These are phyloP conservation scores for Drosophila willistoni DNA, from an alignment of 1,140 invertebrate genomes.

Conservation along the genomic window DNA sequence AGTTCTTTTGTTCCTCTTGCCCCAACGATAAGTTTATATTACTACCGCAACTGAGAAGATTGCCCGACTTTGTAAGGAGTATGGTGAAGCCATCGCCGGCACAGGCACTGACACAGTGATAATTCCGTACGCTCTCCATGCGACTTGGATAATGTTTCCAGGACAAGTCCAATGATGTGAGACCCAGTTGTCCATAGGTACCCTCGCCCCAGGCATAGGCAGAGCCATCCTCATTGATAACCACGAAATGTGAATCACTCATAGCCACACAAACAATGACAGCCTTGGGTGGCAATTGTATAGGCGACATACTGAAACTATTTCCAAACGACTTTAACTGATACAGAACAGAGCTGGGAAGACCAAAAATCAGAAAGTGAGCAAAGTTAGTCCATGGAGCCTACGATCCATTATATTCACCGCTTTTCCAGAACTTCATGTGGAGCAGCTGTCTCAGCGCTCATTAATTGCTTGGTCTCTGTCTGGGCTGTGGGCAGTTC, in stretches of 20 bases:
- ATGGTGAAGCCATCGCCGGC: constrained; percentile 86
- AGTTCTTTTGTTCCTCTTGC: constrained; percentile 87
- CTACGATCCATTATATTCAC: constrained; percentile 13
- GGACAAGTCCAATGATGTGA: constrained; percentile 84
- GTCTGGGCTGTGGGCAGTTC: constrained; percentile 73
- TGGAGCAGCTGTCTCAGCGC: constrained; percentile 71
- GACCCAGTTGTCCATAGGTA: constrained; percentile 88
- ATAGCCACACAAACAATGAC: constrained; percentile 86
- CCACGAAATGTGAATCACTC: constrained; percentile 88
- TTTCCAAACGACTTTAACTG: constrained; percentile 85
- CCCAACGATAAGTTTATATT: constrained; percentile 87
- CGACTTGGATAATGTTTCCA: constrained; percentile 85
- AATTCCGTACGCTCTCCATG: constrained; percentile 86
- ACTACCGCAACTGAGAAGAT: constrained; percentile 89
- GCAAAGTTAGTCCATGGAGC: too few species aligned
- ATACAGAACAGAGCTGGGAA: constrained; percentile 85
- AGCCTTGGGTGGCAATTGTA: constrained; percentile 85
- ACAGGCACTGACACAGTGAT: constrained; percentile 85
- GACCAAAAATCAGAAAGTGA: background rate
- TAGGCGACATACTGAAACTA: constrained; percentile 84
- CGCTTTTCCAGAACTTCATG: constrained; percentile 71
- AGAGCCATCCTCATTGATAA: constrained; percentile 86
- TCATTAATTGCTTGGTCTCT: constrained; percentile 74
- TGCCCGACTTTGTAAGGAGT: constrained; percentile 88
- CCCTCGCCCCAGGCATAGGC: constrained; percentile 90